Percentiles rank a stretch among this genome's conserved stretches.
phyloP scores from a whole-genome alignment of 2,797 vertebrate genomes.

The Chiroxiphia lanceolata region DNA sequence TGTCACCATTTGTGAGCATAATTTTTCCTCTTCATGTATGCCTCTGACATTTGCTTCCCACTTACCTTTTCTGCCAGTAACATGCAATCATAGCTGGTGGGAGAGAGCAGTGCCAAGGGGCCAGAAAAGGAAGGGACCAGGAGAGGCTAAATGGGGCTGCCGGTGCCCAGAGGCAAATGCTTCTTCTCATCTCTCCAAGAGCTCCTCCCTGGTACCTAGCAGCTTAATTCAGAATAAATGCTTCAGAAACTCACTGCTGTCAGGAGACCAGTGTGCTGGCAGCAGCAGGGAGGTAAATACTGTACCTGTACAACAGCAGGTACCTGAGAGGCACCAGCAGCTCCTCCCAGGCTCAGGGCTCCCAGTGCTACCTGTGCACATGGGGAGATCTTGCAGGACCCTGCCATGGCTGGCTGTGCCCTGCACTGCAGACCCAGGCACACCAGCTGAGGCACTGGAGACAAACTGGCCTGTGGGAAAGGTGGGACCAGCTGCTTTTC shows the following conservation, averaged over 20 bases:
- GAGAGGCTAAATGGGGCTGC: background rate
- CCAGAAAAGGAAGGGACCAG: background rate
- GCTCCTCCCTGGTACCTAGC: background rate
- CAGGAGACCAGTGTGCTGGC: background rate
- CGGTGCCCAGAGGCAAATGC: background rate
- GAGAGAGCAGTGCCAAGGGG: background rate
- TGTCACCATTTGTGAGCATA: constrained; percentile 37
- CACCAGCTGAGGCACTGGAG: background rate
- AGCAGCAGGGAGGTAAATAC: background rate
- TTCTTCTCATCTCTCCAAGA: background rate
- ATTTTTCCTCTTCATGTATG: constrained; percentile 33
- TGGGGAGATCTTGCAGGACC: background rate
- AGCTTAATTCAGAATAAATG: background rate
- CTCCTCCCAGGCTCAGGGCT: background rate
- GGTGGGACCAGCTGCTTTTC: background rate
- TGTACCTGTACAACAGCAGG: background rate
- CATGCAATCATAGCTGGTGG: background rate
- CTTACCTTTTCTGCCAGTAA: constrained; percentile 24
- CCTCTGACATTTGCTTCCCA: constrained; percentile 50
- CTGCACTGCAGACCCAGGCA: background rate
- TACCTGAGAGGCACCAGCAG: background rate
- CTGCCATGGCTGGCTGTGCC: background rate
- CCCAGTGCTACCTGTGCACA: rapidly evolving
- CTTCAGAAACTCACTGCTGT: background rate
- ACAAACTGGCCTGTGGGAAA: background rate